phyloP scores from a whole-genome alignment of 1,140 invertebrate genomes.

The Tetragnatha versicolor region DNA sequence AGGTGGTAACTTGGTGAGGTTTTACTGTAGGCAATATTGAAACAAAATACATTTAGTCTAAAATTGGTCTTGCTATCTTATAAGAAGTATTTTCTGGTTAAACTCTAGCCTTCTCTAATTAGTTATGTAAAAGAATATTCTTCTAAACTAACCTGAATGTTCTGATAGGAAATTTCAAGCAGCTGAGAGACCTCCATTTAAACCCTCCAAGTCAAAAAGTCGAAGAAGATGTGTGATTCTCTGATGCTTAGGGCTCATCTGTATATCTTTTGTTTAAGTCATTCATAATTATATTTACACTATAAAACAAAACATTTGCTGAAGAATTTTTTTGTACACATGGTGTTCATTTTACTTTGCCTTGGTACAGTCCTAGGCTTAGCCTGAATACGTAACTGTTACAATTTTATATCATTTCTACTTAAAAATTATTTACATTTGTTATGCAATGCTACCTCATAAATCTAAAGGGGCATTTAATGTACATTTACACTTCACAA shows the following conservation, averaged over 20 bases:
- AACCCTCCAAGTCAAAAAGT: constrained; percentile 72
- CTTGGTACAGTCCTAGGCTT: neutral
- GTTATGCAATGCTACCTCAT: constrained; percentile 24
- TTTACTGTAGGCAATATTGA: no score
- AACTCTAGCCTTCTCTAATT: no score
- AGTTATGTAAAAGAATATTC: no score
- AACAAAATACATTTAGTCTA: no score
- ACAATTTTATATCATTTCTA: constrained; percentile 41
- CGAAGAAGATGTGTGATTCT: constrained; percentile 13
- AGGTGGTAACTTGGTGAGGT: no score
- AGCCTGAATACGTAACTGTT: constrained; percentile 10
- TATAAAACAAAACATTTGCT: constrained; percentile 6
- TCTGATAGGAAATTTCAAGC: constrained; percentile 77
- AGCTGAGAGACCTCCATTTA: constrained; percentile 81
- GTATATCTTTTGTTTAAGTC: neutral
- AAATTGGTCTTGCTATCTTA: no score
- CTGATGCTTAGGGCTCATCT: constrained; percentile 1
- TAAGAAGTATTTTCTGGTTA: no score
- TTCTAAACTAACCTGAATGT: no score
- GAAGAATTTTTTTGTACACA: constrained; percentile 14
- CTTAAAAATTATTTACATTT: constrained; percentile 46
- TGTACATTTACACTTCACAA: neutral
- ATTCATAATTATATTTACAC: constrained; percentile 29
- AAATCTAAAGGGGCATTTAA: neutral
- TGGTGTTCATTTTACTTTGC: constrained; percentile 38